phyloP scores from a whole-genome alignment of 1,140 invertebrate species.

The Colletes gigas region DNA sequence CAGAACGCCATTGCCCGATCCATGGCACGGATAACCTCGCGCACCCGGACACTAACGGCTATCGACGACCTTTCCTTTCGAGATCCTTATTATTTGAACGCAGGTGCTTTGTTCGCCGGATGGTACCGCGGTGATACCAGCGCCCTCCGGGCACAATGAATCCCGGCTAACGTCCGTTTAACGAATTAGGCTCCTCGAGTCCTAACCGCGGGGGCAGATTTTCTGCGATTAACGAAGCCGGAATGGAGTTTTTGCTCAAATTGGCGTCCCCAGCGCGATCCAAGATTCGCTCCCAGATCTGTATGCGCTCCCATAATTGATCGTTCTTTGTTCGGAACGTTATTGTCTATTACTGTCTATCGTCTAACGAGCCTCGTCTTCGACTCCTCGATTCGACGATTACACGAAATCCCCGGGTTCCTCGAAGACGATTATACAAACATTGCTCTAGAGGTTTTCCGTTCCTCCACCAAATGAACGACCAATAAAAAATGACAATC shows the following conservation, averaged over 20 bases:
- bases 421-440: too few species aligned
- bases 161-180: conserved; percentile 7
- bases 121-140: conserved; percentile 37
- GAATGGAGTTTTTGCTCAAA: conserved; percentile 22
- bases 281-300: conserved; percentile 15
- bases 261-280: conserved; percentile 17
- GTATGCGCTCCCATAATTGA: conserved; percentile 13
- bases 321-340: background rate
- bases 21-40: conserved; percentile 70
- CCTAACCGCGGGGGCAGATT: background rate
- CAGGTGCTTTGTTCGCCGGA: conserved; percentile 55
- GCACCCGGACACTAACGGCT: conserved; percentile 67
- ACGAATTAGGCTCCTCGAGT: conserved; percentile 14
- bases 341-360: background rate
- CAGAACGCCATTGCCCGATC: conserved; percentile 66
- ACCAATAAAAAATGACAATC: too few species aligned
- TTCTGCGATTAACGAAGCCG: background rate
- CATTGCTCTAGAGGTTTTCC: too few species aligned
- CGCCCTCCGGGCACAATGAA: conserved; percentile 23
- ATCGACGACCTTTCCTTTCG: conserved; percentile 55
- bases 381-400: too few species aligned
- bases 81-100: conserved; percentile 60
- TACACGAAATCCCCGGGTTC: too few species aligned
- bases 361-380: too few species aligned
- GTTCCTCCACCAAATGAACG: too few species aligned